phyloP scores from a whole-genome alignment of 1,140 invertebrate species.

The Pogonomyrmex californicus region DNA sequence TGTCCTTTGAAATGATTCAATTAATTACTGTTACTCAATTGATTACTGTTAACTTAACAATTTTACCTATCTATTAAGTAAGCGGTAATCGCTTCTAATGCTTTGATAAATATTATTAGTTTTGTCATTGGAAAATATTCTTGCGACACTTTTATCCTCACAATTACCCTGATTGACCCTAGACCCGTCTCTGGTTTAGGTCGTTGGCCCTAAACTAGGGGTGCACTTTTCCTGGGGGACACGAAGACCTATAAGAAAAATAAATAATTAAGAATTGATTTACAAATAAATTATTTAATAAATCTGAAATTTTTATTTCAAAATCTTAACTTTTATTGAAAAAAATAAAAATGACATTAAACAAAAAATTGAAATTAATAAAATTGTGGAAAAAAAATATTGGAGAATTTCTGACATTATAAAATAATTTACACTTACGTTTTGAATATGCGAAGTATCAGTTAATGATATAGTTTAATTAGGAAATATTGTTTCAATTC shows the following conservation, averaged over 20 bases:
- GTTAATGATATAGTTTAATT: no score
- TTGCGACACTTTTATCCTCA: slow-evolving; percentile 27
- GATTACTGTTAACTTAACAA: background rate
- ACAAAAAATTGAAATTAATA: background rate
- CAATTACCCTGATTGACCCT: slow-evolving; percentile 43
- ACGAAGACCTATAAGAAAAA: slow-evolving; percentile 9
- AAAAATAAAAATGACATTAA: background rate
- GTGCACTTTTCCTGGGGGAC: background rate
- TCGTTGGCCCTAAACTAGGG: slow-evolving; percentile 1
- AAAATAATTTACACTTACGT: background rate
- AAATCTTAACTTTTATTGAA: background rate
- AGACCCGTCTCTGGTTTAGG: slow-evolving; percentile 45
- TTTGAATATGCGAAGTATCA: background rate
- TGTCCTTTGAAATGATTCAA: background rate
- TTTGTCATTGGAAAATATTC: slow-evolving; percentile 23
- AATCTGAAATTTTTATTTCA: slow-evolving; percentile 18
- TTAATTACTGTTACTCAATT: background rate
- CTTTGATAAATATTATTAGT: slow-evolving; percentile 6
- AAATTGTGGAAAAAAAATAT: background rate
- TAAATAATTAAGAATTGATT: slow-evolving; percentile 36
- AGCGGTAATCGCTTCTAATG: background rate
- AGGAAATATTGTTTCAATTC: background rate
- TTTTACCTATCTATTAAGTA: background rate
- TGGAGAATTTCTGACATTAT: background rate
- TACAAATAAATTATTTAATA: background rate